Evolutionary conservation across 2,113 vertebrate species (phyloP), one percentile per base, ranked within the genome.

Genomic region (Pseudorectes ferrugineus): DNA sequence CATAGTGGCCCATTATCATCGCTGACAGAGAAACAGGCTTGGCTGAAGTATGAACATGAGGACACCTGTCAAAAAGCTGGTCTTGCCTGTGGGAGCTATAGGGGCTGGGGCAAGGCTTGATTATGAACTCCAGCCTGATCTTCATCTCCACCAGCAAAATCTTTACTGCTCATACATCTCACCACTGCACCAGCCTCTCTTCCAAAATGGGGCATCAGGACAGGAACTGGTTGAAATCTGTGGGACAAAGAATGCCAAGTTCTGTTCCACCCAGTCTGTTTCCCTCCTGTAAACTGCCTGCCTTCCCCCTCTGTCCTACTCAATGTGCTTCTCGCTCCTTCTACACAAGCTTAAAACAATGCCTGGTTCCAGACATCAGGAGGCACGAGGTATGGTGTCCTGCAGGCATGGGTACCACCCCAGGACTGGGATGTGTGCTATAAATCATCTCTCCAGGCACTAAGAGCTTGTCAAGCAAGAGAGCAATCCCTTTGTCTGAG

Each of bases 1-100:
- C 26, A 42, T 5, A n/a, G 49, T 1, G 0, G 21, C 26, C 29
- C 61, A 17, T 65, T 70, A 45, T 1, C 4, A 67, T 33, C 5
- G 31, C 19, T 63, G 74, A 75, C 19, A 72, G 36, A 51, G 35
- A 67, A 90, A 55, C 11, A 65, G 83, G 24, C 14, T 62, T 38
- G 52, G n/a, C 3, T 79, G 57, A 95, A 79, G 31, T 31, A 71
- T 18, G 33, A 81, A 85, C 33, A 63, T 29, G 29, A 71, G 21
- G 57, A 85, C n/a, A 63, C 7, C 35, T 54, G 28, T 24, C 46
- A 89, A 78, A 73, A 77, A 54, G 46, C 29, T 73, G 35, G 35
- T 67, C 36, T 72, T 89, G 57, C 48, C 55, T 63, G 14, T 75
- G 62, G 48, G 28, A 92, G 25, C n/a, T 74, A 9, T 6, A 18